Evolutionary conservation across 2,113 vertebrate species (phyloP), one percentile per base, ranked within the genome.

Genomic region (Plecturocebus donacophilus): DNA sequence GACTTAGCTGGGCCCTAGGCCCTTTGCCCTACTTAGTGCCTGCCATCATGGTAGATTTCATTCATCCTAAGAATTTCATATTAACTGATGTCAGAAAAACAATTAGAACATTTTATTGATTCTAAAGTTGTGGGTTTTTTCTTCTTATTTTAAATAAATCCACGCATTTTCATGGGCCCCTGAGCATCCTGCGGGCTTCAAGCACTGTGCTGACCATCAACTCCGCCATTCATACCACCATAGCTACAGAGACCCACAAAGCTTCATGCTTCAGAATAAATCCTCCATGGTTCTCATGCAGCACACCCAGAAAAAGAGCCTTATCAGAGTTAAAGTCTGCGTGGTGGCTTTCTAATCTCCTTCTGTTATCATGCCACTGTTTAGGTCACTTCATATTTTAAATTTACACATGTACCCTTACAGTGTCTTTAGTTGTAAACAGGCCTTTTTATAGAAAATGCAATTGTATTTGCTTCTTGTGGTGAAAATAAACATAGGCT

Each of bases 381-480:
- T 45, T 17, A 25, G 35, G 13, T 47, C 6, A 2, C 25, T 25
- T 75, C 35, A 1, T 1, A 3, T 49, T 3, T 17, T 42, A 40
- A 14, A 8, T 17, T 35, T 5, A 23, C 23, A 35, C 0, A 1
- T 23, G 10, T 30, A 20, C 23, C 8, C 3, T 13, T 11, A 0
- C 1, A 30, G 2, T 3, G 19, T 7, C 35, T 35, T 40, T 1
- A 10, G 20, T 2, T 13, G 6, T 19, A 61, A 6, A 11, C 4
- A 8, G 5, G 27, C 4, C 20, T 12, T 32, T 40, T 87, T 38
- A 16, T 10, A 10, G 20, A 12, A 54, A 11, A 7, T 64, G 27
- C 10, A 6, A 27, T 38, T 56, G 14, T 30, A 11, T 23, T 64
- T 17, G 6, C 23, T 71, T 49, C 42, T 38, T 30, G 17, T 49